Evolutionary conservation across 2,888 invertebrate species (phyloP), one percentile per base, ranked within the genome.

Genomic region (Epirrhoe tristata): DNA sequence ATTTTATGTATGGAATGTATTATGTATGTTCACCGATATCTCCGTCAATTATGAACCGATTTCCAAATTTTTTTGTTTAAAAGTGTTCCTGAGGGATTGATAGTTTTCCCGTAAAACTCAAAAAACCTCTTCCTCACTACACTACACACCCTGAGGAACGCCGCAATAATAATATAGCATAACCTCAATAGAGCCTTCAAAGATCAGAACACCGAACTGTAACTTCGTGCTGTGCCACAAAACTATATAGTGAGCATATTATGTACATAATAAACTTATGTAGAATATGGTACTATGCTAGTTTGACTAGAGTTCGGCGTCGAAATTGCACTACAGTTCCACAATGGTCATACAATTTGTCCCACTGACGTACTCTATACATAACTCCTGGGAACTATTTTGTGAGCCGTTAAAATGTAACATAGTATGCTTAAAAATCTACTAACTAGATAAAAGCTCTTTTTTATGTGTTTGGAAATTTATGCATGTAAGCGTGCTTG

Each of bases 271-370:
- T 43, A 43, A 43, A 43, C 12, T 31, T 50, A 32, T 46, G 24
- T 34, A 6, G 8, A 50, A 46, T 58, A 67, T 58, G 43, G 31
- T 39, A 46, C n/a, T 54, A 61, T 54, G 12, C 6, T 54, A 61
- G 60, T 66, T 74, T 71, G 52, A 67, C 59, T 46, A 43, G 75
- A 79, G 82, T 79, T 78, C 72, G 74, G 76, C 81, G 80, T 74
- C 77, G 74, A 78, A 84, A 82, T 77, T 74, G 75, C 81, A 79
- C 76, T 76, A 74, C 63, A 75, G 80, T 81, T 80, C 24, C 83
- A 82, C 83, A 84, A 84, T 81, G 83, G 82, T 82, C 82, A 81
- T 80, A 86, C 86, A 85, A 88, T 89, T 88, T 88, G 88, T 88
- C 84, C 82, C 76, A 73, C 79, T 82, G 83, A 83, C 84, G 78